Conservation (phyloP, 1,140 invertebrate genomes). For the Dinothrombium tinctorium region DNA sequence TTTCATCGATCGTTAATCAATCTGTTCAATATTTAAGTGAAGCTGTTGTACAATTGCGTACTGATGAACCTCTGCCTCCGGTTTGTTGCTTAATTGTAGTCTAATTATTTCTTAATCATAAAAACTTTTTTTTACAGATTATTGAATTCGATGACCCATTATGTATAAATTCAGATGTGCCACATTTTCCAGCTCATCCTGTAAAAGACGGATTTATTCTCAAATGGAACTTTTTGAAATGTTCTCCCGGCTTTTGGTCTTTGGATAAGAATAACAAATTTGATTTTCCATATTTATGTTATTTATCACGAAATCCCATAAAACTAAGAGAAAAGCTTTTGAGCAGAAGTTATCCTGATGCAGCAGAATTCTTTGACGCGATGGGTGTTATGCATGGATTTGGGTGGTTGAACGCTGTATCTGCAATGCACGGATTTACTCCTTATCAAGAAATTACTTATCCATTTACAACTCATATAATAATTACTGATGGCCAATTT, state of each 20-base stretch:
- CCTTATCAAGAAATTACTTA: slow-evolving; percentile 64
- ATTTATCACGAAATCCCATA: slow-evolving; percentile 32
- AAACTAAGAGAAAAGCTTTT: slow-evolving; percentile 45
- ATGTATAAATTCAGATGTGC: slow-evolving; percentile 9
- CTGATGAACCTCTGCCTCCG: no score
- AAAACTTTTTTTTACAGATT: slow-evolving; percentile 8
- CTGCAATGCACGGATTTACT: slow-evolving; percentile 64
- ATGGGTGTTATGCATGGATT: slow-evolving; percentile 50
- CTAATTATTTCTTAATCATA: not conserved
- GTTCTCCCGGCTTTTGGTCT: slow-evolving; percentile 10
- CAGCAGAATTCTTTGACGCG: slow-evolving; percentile 34
- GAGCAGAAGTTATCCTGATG: slow-evolving; percentile 34
- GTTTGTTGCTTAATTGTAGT: slow-evolving; percentile 4
- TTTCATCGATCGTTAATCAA: no score
- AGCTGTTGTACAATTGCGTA: no score
- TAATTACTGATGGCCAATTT: slow-evolving; percentile 54
- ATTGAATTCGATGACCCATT: slow-evolving; percentile 7
- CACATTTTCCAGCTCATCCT: slow-evolving; percentile 1
- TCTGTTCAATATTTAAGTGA: no score
- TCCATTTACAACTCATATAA: slow-evolving; percentile 54
- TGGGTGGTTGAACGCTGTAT: slow-evolving; percentile 49
- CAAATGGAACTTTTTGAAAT: not conserved
- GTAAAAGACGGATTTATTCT: slow-evolving; percentile 1
- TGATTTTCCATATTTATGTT: slow-evolving; percentile 11
- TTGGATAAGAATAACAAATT: not conserved